Percentiles rank a stretch among this genome's conserved stretches.
Evolutionary conservation across 2,888 invertebrate genomes (phyloP).

Genomic region (Callinectes sapidus): DNA sequence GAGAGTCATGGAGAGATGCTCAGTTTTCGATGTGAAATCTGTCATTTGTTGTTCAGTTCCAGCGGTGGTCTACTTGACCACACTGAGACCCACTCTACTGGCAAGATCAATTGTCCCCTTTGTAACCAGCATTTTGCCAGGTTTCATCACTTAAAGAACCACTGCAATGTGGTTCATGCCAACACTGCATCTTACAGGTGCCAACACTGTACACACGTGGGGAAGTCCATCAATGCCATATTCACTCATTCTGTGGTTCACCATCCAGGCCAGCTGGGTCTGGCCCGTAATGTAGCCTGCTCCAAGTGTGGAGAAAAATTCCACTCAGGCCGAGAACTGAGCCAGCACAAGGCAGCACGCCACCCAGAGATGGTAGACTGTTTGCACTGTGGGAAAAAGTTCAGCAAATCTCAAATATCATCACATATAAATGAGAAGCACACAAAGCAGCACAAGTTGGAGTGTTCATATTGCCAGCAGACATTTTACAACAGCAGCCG

Average conservation of each 20-base stretch:
- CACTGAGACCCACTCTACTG: conserved; percentile 59
- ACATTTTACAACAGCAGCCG: conserved; percentile 49
- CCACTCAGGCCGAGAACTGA: conserved; percentile 61
- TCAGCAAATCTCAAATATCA: conserved; percentile 55
- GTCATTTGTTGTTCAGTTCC: conserved; percentile 51
- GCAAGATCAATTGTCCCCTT: conserved; percentile 58
- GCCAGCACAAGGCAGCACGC: conserved; percentile 53
- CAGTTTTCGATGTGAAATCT: conserved; percentile 57
- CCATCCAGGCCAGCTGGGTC: conserved; percentile 63
- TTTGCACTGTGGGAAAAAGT: conserved; percentile 55
- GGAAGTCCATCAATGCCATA: conserved; percentile 59
- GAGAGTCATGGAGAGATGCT: conserved; percentile 46
- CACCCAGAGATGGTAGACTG: conserved; percentile 58
- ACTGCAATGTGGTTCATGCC: conserved; percentile 59
- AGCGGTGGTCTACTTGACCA: conserved; percentile 58
- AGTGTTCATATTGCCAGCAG: conserved; percentile 55
- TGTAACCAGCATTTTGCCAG: conserved; percentile 63
- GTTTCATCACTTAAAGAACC: conserved; percentile 58
- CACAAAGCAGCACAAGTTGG: conserved; percentile 52
- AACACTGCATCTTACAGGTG: conserved; percentile 49
- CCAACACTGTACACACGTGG: conserved; percentile 53
- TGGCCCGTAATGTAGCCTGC: conserved; percentile 56
- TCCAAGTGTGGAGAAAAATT: conserved; percentile 65
- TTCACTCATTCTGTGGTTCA: conserved; percentile 60
- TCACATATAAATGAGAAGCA: conserved; percentile 63